Percentiles rank a stretch among this genome's conserved stretches.
phyloP scores from a whole-genome alignment of 2,797 vertebrate species.

The Chelonia mydas region DNA sequence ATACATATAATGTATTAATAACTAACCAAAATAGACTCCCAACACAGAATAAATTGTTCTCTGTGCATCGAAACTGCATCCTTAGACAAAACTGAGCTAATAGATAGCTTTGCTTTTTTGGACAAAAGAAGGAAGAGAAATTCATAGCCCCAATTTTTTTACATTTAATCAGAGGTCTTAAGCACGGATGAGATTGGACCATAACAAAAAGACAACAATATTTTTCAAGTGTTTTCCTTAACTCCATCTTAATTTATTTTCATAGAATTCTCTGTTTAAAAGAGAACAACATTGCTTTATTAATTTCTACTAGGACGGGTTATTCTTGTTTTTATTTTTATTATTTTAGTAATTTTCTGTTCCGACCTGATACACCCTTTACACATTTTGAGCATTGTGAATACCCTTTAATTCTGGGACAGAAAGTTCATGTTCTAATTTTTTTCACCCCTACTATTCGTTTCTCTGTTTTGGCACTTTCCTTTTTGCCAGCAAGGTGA shows the following conservation, averaged over 20 bases:
- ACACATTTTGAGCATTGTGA: not conserved
- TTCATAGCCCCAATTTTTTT: not conserved
- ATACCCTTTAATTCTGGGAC: not conserved
- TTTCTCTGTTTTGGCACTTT: not conserved
- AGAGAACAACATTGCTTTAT: not conserved
- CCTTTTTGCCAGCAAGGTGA: not conserved
- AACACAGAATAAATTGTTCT: not conserved
- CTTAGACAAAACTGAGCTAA: not conserved
- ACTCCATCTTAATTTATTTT: not conserved
- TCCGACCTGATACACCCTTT: not conserved
- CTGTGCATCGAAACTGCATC: not conserved
- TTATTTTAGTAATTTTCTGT: not conserved
- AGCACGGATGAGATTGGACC: not conserved
- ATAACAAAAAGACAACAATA: not conserved
- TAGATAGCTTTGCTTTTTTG: not conserved
- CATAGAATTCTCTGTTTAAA: not conserved
- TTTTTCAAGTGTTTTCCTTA: not conserved
- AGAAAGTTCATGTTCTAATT: not conserved
- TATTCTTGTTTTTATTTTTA: not conserved
- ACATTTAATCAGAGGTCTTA: not conserved
- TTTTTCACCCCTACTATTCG: not conserved
- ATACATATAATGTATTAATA: not conserved
- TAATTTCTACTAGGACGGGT: constrained; percentile 32
- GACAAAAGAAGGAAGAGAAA: not conserved
- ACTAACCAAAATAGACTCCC: not conserved